These are phyloP conservation scores for Cotesia glomerata DNA, from an alignment of 1,140 invertebrate species.

Conservation along the genomic window DNA sequence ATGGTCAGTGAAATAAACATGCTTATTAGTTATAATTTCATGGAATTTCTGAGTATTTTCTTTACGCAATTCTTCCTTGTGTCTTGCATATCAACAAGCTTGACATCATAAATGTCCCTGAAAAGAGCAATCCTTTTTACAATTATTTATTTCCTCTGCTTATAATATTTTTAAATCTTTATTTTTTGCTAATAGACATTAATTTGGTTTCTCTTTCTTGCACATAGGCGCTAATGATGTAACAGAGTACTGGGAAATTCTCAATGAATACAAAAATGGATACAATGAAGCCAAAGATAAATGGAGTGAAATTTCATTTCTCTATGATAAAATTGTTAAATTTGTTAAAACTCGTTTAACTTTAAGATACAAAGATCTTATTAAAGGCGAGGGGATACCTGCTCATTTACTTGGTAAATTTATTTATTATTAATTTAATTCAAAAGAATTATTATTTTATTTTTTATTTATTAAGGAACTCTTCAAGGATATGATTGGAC, in stretches of 20 bases:
- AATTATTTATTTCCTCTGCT: no score
- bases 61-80: not conserved
- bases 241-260: slow-evolving; percentile 68
- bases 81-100: not conserved
- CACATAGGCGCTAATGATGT: slow-evolving; percentile 53
- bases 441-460: slow-evolving; percentile 28
- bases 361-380: slow-evolving; percentile 49
- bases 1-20: slow-evolving; percentile 58
- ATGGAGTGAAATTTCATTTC: slow-evolving; percentile 63
- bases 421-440: slow-evolving; percentile 13
- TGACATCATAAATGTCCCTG: not conserved
- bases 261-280: slow-evolving; percentile 64
- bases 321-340: slow-evolving; percentile 66
- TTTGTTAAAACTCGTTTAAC: slow-evolving; percentile 58
- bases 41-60: not conserved
- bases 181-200: not conserved
- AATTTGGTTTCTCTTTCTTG: not conserved
- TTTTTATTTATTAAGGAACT: slow-evolving; percentile 57
- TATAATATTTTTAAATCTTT: no score
- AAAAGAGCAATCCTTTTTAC: not conserved
- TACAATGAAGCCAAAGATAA: slow-evolving; percentile 61
- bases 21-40: slow-evolving; percentile 2
- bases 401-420: slow-evolving; percentile 67
- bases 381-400: slow-evolving; percentile 58
- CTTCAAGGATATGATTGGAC: slow-evolving; percentile 69